phyloP scores from a whole-genome alignment of 2,797 vertebrate species.

The Helicolenus hilgendorfi region DNA sequence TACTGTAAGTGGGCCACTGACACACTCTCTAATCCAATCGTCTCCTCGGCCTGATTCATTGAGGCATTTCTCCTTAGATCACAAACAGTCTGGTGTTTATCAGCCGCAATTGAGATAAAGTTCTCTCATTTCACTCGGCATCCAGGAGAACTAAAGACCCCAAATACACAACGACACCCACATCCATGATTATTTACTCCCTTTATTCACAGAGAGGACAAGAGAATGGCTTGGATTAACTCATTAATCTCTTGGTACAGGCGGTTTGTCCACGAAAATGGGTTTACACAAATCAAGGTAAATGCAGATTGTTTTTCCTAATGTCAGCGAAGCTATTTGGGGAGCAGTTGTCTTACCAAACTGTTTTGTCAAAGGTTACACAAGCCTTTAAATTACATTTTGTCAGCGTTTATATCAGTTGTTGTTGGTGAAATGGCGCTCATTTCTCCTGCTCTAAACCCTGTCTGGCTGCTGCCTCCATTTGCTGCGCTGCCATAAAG shows the following conservation, averaged over 20 bases:
- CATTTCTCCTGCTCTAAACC: slow-evolving; percentile 68
- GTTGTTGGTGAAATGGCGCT: slow-evolving; percentile 58
- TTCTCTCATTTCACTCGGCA: slow-evolving; percentile 76
- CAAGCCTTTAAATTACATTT: slow-evolving; percentile 79
- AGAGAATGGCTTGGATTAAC: slow-evolving; percentile 80
- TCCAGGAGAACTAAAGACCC: slow-evolving; percentile 68
- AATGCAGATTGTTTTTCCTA: slow-evolving; percentile 74
- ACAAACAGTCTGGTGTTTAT: slow-evolving; percentile 70
- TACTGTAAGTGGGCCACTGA: slow-evolving; percentile 59
- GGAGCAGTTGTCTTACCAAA: slow-evolving; percentile 52
- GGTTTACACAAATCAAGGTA: slow-evolving; percentile 82
- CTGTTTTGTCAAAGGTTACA: slow-evolving; percentile 79
- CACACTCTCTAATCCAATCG: slow-evolving; percentile 61
- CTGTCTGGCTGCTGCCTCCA: slow-evolving; percentile 61
- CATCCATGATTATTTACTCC: slow-evolving; percentile 78
- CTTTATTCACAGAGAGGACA: slow-evolving; percentile 73
- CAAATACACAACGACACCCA: slow-evolving; percentile 76
- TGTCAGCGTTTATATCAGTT: slow-evolving; percentile 72
- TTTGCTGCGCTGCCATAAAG: slow-evolving; percentile 81
- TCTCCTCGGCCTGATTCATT: slow-evolving; percentile 61
- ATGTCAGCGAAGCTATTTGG: slow-evolving; percentile 75
- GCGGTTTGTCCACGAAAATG: slow-evolving; percentile 75
- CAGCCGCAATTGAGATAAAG: slow-evolving; percentile 84
- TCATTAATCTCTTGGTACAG: slow-evolving; percentile 83
- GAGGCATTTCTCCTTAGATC: slow-evolving; percentile 70